Conservation (phyloP, 2,113 vertebrate genomes). For the Cololabis saira region DNA sequence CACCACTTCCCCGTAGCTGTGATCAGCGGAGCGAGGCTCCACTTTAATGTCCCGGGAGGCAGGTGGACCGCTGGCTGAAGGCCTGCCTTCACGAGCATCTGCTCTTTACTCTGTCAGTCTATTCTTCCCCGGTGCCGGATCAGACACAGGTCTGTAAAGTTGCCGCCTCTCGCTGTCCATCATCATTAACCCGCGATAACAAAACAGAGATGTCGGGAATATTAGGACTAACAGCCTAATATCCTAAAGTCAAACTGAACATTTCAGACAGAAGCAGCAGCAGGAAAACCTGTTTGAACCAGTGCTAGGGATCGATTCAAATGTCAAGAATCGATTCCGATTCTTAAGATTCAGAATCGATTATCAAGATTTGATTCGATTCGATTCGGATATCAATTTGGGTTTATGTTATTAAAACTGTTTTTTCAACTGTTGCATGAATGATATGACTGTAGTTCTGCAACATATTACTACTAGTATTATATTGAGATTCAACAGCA, state of each 20-base stretch:
- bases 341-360: too few relatives aligned
- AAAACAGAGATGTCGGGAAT: background rate
- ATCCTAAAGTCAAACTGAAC: background rate
- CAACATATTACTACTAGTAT: too few relatives aligned
- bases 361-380: too few relatives aligned
- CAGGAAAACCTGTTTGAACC: too few relatives aligned
- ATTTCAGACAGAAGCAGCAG: too few relatives aligned
- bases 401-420: too few relatives aligned
- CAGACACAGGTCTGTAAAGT: background rate
- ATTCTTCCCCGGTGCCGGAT: background rate
- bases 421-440: too few relatives aligned
- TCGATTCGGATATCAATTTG: too few relatives aligned
- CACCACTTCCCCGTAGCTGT: conserved; percentile 30
- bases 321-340: too few relatives aligned
- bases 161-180: background rate
- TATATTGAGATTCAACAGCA: too few relatives aligned
- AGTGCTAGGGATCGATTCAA: too few relatives aligned
- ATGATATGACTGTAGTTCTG: too few relatives aligned
- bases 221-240: background rate
- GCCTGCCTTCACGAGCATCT: background rate
- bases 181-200: background rate
- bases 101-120: background rate
- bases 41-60: conserved; percentile 23
- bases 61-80: background rate
- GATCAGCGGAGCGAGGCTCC: conserved; percentile 15